Evolutionary conservation across 2,113 vertebrate species (phyloP), one percentile per base, ranked within the genome.

Genomic region (Sialia sialis): DNA sequence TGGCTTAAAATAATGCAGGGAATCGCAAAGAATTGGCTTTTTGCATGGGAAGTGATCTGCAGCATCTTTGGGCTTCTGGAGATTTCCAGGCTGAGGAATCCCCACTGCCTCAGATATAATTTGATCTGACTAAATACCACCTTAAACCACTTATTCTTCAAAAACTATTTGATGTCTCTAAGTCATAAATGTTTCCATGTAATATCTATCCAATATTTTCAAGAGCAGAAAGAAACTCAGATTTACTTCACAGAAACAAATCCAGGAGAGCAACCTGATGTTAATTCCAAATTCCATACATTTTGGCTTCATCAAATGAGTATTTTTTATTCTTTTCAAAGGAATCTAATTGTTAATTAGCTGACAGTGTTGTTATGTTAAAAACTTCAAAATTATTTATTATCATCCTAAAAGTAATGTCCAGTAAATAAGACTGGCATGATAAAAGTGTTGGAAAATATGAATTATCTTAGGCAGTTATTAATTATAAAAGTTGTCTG

Each of bases 381-480:
- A 6, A 76, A 63, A 39, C 18, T 25, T 26, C 7, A 56, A 68
- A 92, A 59, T n/a, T 25, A 14, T 18, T 4, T 2, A 39, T 4
- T 12, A 11, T 19, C 29, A 44, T 39, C 39, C 56, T 87, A 59
- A 75, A 62, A 75, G 16, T 7, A 54, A 9, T 22, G 23, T 20
- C 41, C 44, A 34, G 26, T 46, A 74, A 78, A 44, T 10, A 44
- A 60, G 34, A 43, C 1, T 32, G 9, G 32, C 17, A 9, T 23
- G 77, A n/a, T 60, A 60, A 64, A 75, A 27, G 38, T 1, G 1
- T 12, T 44, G 22, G 48, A 41, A 84, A 44, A 79, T 4, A 44
- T 0, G 0, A 36, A 43, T 41, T 11, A 59, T 16, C 34, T 52
- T 23, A 38, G 17, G 14, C n/a, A 49, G 13, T 51, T 89, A 34